Evolutionary conservation across 1,140 invertebrate species (phyloP).

Genomic region (Drosophila willistoni): DNA sequence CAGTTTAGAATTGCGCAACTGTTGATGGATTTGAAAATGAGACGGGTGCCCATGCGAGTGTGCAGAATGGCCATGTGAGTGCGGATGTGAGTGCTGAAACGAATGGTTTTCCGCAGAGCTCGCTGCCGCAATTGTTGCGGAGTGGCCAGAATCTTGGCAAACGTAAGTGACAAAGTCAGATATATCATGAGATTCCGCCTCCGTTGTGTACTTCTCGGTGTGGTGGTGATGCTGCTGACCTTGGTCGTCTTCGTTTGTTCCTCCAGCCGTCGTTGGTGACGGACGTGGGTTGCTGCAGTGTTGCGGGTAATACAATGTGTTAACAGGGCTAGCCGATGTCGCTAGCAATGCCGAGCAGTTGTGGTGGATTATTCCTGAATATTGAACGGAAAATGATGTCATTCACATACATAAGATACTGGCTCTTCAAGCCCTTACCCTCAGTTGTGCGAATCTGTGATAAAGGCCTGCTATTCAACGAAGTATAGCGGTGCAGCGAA

Average conservation of each 20-base stretch:
- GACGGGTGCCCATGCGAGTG: constrained; percentile 53
- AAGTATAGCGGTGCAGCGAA: constrained; percentile 74
- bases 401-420: neutral
- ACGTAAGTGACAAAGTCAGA: constrained; percentile 98
- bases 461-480: constrained; percentile 57
- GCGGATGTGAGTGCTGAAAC: constrained; percentile 59
- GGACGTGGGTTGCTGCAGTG: constrained; percentile 79
- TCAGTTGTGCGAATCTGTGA: constrained; percentile 64
- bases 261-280: constrained; percentile 44
- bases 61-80: constrained; percentile 24
- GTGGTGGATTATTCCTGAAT: constrained; percentile 64
- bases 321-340: constrained; percentile 83
- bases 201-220: constrained; percentile 50
- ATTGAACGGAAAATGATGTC: neutral
- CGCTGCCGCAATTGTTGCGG: constrained; percentile 26
- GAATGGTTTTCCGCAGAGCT: constrained; percentile 38
- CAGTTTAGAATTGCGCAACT: constrained; percentile 53
- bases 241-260: constrained; percentile 44
- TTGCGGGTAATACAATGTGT: constrained; percentile 84
- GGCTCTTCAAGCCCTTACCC: constrained; percentile 39
- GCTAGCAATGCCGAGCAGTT: constrained; percentile 72
- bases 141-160: constrained; percentile 91
- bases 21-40: constrained; percentile 75
- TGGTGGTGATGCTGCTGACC: constrained; percentile 71
- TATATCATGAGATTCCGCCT: constrained; percentile 89